phyloP scores from a whole-genome alignment of 2,888 invertebrate genomes.

The Conistra vaccinii region DNA sequence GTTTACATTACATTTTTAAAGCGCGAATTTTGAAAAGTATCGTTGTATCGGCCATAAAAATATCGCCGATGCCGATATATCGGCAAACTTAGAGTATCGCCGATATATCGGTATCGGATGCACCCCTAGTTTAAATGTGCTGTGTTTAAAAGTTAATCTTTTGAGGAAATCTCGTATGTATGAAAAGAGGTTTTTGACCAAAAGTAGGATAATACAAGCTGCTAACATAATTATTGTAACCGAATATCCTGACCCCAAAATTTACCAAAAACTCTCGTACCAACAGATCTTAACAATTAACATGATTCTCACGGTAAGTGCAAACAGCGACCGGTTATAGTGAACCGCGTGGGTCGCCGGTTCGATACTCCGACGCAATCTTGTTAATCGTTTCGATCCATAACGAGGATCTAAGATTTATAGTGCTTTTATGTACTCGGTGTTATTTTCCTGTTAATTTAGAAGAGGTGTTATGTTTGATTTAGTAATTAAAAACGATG shows the following conservation, averaged over 20 bases:
- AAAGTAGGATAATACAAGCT: constrained; percentile 1
- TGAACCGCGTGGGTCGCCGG: constrained; percentile 52
- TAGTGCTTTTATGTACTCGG: constrained; percentile 38
- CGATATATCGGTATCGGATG: too few species aligned
- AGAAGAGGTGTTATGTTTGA: constrained; percentile 39
- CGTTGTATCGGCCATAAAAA: too few species aligned
- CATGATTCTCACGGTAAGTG: constrained; percentile 54
- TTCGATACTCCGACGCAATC: constrained; percentile 55
- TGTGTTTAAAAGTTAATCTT: too few species aligned
- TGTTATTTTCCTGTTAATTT: constrained; percentile 36
- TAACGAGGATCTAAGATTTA: constrained; percentile 59
- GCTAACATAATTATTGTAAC: background rate
- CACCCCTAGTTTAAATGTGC: too few species aligned
- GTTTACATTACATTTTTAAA: too few species aligned
- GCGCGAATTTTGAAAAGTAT: too few species aligned
- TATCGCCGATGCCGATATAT: too few species aligned
- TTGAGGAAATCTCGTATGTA: background rate
- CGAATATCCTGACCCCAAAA: constrained; percentile 15
- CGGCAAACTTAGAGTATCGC: too few species aligned
- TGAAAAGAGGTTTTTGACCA: background rate
- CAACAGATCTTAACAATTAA: constrained; percentile 1
- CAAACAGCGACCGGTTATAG: constrained; percentile 55
- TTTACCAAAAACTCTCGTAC: background rate
- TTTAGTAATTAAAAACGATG: constrained; percentile 29
- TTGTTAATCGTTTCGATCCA: constrained; percentile 60